Base-by-base conservation (phyloP, 2,797 vertebrate genomes). In the Sebastolobus altivelis region DNA sequence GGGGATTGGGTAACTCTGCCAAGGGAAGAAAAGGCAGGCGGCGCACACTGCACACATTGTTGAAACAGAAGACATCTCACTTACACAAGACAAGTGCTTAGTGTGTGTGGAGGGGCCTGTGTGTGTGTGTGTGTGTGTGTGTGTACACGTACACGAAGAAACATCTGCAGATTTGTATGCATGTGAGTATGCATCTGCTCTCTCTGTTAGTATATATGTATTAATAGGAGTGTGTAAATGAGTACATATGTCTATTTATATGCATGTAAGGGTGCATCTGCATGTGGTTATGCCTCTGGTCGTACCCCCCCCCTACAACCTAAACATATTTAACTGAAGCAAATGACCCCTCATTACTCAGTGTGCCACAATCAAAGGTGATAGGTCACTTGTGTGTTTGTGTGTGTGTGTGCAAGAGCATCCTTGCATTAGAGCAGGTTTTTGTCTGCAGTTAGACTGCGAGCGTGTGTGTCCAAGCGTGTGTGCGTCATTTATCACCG, bases 31-130 rank as follows among this genome's bases (percentile, higher is more conserved):
- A 90, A 90, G 84, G 83, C 90, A 75, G 78, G 85, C 88, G 65
- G 87, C 89, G 63, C 91, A 95, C 93, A 94, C 92, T 93, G 89
- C 92, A 87, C 89, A 94, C 91, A 94, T 93, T 94, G 94, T 94
- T 94, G 91, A 93, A 95, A 95, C 90, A 89, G 85, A 93, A 95
- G 93, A 94, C 92, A 93, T 92, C 93, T 94, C 92, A 93, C 91
- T 93, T 93, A 93, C 92, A 87, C 87, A 72, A 84, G 89, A 92
- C 89, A 89, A 92, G 90, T 82, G 84, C 29, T 56, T 31, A 82
- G 89, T 91, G 85, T 92, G 89, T 80, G 59, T 58, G 43, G 35
- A 71, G 59, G 20, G 65, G 62, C 6, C 59, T 31, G 56, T 31
- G 56, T 59, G 56, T 18, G 27, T 9, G 31, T 61, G 59, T 35